A percentile compares a stretch with the other conserved stretches of the same genome.
These are phyloP conservation scores for Cheilosia grossa DNA, from an alignment of 2,888 invertebrate species.

Conservation along the genomic window DNA sequence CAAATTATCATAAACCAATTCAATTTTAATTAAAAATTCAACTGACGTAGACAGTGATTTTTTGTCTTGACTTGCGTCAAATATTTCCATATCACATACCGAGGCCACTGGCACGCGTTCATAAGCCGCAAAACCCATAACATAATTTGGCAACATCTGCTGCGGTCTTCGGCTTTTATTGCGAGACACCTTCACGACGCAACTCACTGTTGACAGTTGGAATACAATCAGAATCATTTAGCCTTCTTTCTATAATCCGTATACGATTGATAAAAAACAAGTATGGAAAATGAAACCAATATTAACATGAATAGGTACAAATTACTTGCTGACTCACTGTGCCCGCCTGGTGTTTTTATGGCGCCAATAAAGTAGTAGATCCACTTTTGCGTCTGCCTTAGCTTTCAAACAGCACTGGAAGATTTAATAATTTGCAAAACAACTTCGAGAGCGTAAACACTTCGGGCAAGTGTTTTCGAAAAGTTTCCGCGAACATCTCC, in stretches of 20 bases:
- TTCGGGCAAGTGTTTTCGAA: slow-evolving; percentile 9
- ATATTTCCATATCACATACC: neutral
- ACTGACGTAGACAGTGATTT: neutral
- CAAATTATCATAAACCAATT: slow-evolving; percentile 6
- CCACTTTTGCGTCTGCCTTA: neutral
- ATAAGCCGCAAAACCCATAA: neutral
- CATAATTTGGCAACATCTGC: too few species aligned
- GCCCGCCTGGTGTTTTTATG: neutral
- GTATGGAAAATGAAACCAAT: neutral
- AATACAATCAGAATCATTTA: neutral
- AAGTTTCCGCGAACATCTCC: neutral
- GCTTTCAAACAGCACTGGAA: slow-evolving; percentile 8
- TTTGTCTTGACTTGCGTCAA: slow-evolving; percentile 5
- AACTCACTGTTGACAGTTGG: neutral
- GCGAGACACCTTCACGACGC: neutral
- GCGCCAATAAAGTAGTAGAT: neutral
- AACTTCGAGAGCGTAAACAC: neutral
- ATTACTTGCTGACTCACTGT: neutral
- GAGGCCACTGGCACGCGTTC: neutral
- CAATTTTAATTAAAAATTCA: slow-evolving; percentile 8
- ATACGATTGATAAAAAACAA: neutral
- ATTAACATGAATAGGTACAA: neutral
- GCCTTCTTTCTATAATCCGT: too few species aligned
- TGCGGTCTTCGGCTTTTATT: neutral
- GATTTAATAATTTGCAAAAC: neutral